Base-by-base conservation (phyloP, 2,113 vertebrate genomes). In the Oncorhynchus nerka region DNA sequence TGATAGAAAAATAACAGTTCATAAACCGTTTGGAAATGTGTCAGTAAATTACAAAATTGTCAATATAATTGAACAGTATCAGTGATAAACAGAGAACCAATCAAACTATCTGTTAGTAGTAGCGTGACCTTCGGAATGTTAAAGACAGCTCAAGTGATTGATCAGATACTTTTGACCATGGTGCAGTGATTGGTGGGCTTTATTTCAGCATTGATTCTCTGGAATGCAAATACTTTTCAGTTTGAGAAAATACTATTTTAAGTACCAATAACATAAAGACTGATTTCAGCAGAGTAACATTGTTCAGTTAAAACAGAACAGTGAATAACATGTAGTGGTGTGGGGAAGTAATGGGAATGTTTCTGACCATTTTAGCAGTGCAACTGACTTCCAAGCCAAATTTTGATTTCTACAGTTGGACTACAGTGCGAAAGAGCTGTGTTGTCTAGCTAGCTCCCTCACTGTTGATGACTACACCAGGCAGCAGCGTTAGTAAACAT, bases 401-500 rank as follows among this genome's bases (percentile, higher is more conserved):
- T 55, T 4, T 7, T 15, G 16, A 55, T 55, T 55, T 55, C 7
- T n/a, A 22, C 59, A 62, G 59, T 62, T 15, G 65, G 61, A 16
- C n/a, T 19, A 64, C 61, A 64, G 61, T n/a, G 24, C 12, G 3
- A 64, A 11, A 16, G 11, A 67, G 65, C 65, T 67, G 26, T n/a
- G 13, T 16, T 62, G 20, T 62, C 59, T 62, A n/a, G 7, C n/a
- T 22, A 62, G 5, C 59, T 22, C n/a, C 7, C 59, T 62, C 59
- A 22, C 20, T 16, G 28, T 26, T 51, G 26, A 68, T 61, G 84
- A 87, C 71, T 84, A 80, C 94, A 95, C 96, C 96, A 97, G 26
- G 87, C 85, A 4, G 91, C 87, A n/a, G 96, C 95, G 0, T 97
- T 97, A 22, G 87, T 84, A 85, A 97, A 97, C 87, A 97, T 94